Evolutionary conservation across 2,797 vertebrate species (phyloP).

Genomic region (Pterois miles): DNA sequence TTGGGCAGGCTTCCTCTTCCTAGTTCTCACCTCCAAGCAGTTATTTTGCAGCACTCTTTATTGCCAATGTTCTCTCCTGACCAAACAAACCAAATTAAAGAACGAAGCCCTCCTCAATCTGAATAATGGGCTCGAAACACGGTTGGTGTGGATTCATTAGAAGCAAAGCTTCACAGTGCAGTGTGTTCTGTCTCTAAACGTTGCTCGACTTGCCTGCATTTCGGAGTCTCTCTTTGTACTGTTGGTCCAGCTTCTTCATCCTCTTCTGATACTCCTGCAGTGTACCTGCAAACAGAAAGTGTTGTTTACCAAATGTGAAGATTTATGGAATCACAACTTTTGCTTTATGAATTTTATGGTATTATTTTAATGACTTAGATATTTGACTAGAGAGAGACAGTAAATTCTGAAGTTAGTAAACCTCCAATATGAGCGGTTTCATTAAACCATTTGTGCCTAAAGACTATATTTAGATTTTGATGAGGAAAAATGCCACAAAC

Average conservation of each 20-base stretch:
- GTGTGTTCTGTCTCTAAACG: neutral
- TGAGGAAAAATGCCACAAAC: too few relatives aligned
- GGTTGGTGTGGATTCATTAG: neutral
- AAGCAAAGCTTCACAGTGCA: neutral
- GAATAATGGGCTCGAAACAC: neutral
- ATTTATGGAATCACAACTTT: too few relatives aligned
- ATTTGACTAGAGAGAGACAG: neutral
- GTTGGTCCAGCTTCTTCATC: constrained; percentile 98
- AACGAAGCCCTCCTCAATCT: neutral
- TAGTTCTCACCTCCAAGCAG: neutral
- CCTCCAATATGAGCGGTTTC: neutral
- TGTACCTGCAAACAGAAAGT: constrained; percentile 82
- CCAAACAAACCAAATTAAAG: constrained; percentile 8
- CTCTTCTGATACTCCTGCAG: constrained; percentile 99
- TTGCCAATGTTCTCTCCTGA: neutral
- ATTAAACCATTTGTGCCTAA: too few relatives aligned
- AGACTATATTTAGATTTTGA: too few relatives aligned
- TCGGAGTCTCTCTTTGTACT: constrained; percentile 96
- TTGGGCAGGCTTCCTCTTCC: neutral
- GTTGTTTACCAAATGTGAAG: neutral
- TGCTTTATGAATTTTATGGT: neutral
- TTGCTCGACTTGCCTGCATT: constrained; percentile 88
- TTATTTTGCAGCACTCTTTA: neutral
- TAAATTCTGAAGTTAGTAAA: neutral
- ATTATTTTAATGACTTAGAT: neutral